These are phyloP conservation scores for Ridgeia piscesae DNA, from an alignment of 1,140 invertebrate species.

Conservation along the genomic window DNA sequence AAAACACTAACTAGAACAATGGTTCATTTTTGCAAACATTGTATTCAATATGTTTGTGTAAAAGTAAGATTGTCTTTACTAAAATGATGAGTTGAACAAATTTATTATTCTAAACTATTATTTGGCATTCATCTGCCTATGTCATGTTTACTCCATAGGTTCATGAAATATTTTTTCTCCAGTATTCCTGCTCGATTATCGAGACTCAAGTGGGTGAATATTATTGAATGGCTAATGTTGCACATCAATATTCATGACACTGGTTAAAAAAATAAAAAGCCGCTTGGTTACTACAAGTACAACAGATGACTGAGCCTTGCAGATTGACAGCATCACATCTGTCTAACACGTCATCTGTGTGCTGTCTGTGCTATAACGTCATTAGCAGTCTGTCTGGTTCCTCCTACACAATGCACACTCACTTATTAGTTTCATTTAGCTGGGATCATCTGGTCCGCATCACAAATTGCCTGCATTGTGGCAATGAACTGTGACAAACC, in stretches of 20 bases:
- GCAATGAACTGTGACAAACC: background rate
- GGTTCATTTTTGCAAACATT: background rate
- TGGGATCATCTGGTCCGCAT: background rate
- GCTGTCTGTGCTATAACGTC: background rate
- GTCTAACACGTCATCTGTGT: background rate
- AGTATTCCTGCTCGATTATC: background rate
- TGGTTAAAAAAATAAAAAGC: background rate
- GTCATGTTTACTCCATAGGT: background rate
- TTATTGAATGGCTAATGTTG: background rate
- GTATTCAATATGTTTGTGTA: background rate
- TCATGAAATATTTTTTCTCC: background rate
- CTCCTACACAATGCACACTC: background rate
- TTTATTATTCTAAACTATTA: background rate
- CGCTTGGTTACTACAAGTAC: background rate
- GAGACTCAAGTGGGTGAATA: background rate
- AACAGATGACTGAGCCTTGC: background rate
- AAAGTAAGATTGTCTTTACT: background rate
- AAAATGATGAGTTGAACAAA: background rate
- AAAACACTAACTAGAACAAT: background rate
- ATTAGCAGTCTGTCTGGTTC: background rate
- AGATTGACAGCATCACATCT: background rate
- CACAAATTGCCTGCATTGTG: background rate
- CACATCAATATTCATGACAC: background rate
- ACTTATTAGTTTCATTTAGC: constrained; percentile 1
- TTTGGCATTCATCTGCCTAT: background rate